These are phyloP conservation scores for Apteryx owenii DNA, from an alignment of 2,113 vertebrate genomes.

Conservation along the genomic window DNA sequence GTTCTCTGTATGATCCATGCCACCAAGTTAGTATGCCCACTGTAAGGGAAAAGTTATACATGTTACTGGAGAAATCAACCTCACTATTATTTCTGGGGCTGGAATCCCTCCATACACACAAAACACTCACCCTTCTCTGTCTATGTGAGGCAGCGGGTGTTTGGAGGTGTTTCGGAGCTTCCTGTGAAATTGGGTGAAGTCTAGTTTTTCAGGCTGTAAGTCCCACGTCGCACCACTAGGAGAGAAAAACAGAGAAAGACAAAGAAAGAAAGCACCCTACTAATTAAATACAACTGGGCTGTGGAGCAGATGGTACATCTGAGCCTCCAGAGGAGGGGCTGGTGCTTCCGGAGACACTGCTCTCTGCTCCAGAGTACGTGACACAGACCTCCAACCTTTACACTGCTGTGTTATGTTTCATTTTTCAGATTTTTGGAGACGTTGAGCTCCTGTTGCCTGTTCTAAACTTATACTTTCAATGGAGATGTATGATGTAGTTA, in stretches of 20 bases:
- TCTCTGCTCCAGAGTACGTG: background rate
- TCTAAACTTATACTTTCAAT: background rate
- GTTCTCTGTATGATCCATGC: rapidly evolving
- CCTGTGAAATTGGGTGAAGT: slow-evolving; percentile 93
- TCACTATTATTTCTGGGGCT: background rate
- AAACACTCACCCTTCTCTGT: slow-evolving; percentile 90
- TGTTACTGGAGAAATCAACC: background rate
- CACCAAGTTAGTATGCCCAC: background rate
- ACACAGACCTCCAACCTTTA: background rate
- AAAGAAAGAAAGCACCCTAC: background rate
- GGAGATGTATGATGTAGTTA: background rate
- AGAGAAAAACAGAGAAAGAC: slow-evolving; percentile 10
- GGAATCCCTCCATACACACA: background rate
- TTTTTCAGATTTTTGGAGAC: background rate
- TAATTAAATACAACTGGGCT: background rate
- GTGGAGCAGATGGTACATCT: rapidly evolving
- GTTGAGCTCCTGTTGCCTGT: background rate
- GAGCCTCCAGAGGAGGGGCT: background rate
- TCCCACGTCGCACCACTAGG: slow-evolving; percentile 94
- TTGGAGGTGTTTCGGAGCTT: slow-evolving; percentile 88
- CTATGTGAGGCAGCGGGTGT: slow-evolving; percentile 89
- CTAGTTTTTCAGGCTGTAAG: slow-evolving; percentile 95
- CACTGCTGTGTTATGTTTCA: rapidly evolving
- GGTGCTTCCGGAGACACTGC: background rate
- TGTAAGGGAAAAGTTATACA: background rate